Percentiles rank a stretch among this genome's conserved stretches.
These are phyloP conservation scores for Ciconia nigra DNA, from an alignment of 2,797 vertebrate genomes.

Conservation along the genomic window DNA sequence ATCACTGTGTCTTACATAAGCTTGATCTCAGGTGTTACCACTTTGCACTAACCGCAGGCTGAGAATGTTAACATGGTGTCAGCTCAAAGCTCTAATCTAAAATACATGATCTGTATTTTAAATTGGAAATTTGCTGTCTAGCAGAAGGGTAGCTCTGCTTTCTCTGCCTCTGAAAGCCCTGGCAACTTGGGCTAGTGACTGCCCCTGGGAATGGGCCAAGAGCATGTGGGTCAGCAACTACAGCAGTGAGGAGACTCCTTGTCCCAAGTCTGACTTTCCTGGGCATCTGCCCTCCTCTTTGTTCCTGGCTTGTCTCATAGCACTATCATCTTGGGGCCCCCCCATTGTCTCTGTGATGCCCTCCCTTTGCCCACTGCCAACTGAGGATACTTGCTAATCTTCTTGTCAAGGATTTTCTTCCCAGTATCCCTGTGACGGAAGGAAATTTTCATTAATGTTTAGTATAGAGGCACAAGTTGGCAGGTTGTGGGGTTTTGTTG, in stretches of 20 bases:
- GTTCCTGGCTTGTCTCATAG: neutral
- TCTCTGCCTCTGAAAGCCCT: neutral
- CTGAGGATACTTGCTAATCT: neutral
- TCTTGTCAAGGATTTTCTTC: neutral
- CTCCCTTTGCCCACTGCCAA: neutral
- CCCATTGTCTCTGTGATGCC: too few relatives aligned
- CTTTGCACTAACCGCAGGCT: neutral
- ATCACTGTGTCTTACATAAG: neutral
- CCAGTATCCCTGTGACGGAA: neutral
- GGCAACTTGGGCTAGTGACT: rapidly evolving
- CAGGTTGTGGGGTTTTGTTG: neutral
- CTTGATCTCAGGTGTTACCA: neutral
- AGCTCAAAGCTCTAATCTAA: neutral
- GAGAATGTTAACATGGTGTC: neutral
- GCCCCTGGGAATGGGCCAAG: too few relatives aligned
- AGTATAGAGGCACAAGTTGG: neutral
- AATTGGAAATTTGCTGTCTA: neutral
- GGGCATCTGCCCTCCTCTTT: rapidly evolving
- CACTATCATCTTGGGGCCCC: rapidly evolving
- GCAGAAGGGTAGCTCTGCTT: neutral
- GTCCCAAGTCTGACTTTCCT: neutral
- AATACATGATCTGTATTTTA: neutral
- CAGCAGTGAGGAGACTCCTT: rapidly evolving
- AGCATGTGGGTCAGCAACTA: rapidly evolving
- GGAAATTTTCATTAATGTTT: neutral